Conservation (phyloP, 2,888 invertebrate genomes). For the Argyresthia albistria region DNA sequence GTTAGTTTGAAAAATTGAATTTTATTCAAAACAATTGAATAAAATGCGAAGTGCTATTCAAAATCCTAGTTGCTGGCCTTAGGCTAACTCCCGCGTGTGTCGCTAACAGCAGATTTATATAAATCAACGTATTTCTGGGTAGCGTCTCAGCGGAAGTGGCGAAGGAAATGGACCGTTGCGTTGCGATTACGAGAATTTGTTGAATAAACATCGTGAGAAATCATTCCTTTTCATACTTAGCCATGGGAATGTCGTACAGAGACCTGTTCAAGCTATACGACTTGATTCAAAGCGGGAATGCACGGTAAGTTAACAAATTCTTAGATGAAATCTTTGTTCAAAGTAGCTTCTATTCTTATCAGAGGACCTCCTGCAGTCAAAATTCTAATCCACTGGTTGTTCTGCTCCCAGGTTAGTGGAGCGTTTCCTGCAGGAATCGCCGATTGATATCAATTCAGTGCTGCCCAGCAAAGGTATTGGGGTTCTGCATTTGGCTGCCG, state of each 20-base stretch:
- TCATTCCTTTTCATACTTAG: conserved; percentile 28
- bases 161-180: conserved; percentile 52
- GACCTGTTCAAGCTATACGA: conserved; percentile 73
- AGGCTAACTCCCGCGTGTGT: too few relatives aligned
- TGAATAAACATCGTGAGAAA: conserved; percentile 14
- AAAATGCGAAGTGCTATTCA: conserved; percentile 12
- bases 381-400: conserved; percentile 1
- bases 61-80: too few relatives aligned
- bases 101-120: too few relatives aligned
- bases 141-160: conserved; percentile 11
- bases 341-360: background rate
- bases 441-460: conserved; percentile 78
- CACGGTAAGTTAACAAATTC: conserved; percentile 50
- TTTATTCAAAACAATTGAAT: conserved; percentile 34
- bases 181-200: background rate
- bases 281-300: conserved; percentile 75
- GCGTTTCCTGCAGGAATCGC: conserved; percentile 43
- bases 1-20: conserved; percentile 46
- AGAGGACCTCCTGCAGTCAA: background rate
- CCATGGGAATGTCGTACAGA: conserved; percentile 53
- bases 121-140: background rate
- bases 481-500: conserved; percentile 83
- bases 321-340: background rate
- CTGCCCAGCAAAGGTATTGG: conserved; percentile 81
- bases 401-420: conserved; percentile 52